Evolutionary conservation across 1,140 invertebrate species (phyloP).

Genomic region (Lethocerus indicus): DNA sequence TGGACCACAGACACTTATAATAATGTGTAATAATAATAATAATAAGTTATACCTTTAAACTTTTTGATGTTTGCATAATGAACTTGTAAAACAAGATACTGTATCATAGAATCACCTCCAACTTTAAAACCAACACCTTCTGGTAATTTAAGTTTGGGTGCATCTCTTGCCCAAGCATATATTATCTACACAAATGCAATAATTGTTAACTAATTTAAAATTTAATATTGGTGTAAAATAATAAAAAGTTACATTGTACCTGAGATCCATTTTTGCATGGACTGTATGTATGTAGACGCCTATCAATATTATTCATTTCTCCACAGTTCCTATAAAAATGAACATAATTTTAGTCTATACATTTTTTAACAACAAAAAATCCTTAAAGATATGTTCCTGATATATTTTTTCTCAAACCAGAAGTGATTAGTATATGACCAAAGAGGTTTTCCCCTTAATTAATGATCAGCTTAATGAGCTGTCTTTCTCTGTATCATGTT

Average conservation of each 20-base stretch:
- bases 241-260: constrained; percentile 27
- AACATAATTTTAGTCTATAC: background rate
- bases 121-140: constrained; percentile 69
- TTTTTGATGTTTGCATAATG: constrained; percentile 66
- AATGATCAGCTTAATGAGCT: too few species aligned
- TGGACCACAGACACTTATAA: background rate
- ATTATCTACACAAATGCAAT: constrained; percentile 44
- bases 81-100: constrained; percentile 79
- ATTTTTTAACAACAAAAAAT: background rate
- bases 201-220: background rate
- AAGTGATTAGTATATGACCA: too few species aligned
- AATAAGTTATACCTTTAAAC: constrained; percentile 38
- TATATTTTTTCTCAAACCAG: background rate
- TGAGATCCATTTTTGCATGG: constrained; percentile 54
- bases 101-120: constrained; percentile 47
- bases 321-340: constrained; percentile 61
- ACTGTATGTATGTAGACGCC: constrained; percentile 30
- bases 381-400: background rate
- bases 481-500: background rate
- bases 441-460: too few species aligned
- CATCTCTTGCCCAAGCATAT: constrained; percentile 95
- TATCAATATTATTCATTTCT: constrained; percentile 55
- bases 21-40: background rate
- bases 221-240: background rate
- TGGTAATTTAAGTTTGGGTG: constrained; percentile 69